Evolutionary conservation across 2,113 vertebrate genomes (phyloP).

Genomic region (Ahaetulla prasina): DNA sequence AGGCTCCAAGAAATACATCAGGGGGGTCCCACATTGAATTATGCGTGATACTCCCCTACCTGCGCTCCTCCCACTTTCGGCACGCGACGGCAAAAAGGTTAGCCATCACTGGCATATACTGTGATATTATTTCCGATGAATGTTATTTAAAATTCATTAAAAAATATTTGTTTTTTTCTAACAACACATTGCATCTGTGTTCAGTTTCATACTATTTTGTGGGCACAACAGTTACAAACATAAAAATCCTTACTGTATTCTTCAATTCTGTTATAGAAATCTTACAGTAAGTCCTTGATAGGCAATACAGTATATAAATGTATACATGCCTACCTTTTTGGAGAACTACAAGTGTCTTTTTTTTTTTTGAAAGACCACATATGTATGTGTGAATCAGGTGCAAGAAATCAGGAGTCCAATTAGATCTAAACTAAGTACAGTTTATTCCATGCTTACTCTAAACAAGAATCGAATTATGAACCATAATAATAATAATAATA

Average conservation of each 20-base stretch:
- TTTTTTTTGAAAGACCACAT: too few species aligned
- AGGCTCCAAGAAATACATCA: too few species aligned
- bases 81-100: too few species aligned
- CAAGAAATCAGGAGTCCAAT: not conserved
- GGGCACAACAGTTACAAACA: not conserved
- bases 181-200: not conserved
- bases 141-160: constrained; percentile 8
- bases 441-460: not conserved
- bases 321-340: not conserved
- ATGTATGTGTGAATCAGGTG: not conserved
- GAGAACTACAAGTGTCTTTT: not conserved
- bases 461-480: not conserved
- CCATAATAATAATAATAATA: too few species aligned
- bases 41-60: too few species aligned
- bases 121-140: not conserved
- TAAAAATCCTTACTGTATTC: not conserved
- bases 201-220: not conserved
- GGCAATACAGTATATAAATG: not conserved
- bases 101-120: too few species aligned
- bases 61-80: too few species aligned
- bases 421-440: not conserved
- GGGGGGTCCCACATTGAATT: too few species aligned
- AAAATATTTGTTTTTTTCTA: not conserved
- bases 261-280: constrained; percentile 1
- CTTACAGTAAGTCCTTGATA: constrained; percentile 5